A percentile compares a stretch with the other conserved stretches of the same genome.
These are phyloP conservation scores for Limnephilus marmoratus DNA, from an alignment of 2,888 invertebrate genomes.

Conservation along the genomic window DNA sequence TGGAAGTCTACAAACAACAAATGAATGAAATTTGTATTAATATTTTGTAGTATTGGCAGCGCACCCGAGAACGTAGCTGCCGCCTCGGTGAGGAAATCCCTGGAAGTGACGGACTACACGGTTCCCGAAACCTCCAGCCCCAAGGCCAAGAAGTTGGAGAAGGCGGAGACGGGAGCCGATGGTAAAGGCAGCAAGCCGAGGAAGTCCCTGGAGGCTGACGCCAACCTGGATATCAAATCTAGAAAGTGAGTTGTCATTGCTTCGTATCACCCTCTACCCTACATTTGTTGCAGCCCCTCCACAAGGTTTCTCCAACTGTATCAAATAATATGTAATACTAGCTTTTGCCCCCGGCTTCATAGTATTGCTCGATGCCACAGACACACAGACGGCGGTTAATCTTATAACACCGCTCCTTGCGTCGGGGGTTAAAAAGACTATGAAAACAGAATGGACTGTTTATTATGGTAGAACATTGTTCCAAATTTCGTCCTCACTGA, in stretches of 20 bases:
- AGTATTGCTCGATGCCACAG: too few species aligned
- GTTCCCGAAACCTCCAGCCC: slow-evolving; percentile 43
- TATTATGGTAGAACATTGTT: too few species aligned
- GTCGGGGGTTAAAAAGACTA: too few species aligned
- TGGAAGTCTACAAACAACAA: background rate
- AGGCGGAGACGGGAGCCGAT: slow-evolving; percentile 50
- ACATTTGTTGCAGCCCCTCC: background rate
- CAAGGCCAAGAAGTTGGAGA: slow-evolving; percentile 52
- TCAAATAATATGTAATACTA: background rate
- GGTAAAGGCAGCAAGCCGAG: slow-evolving; percentile 43
- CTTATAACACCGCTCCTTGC: too few species aligned
- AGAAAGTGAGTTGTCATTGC: slow-evolving; percentile 50
- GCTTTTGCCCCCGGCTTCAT: too few species aligned
- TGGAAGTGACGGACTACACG: slow-evolving; percentile 68
- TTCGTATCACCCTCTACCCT: too few species aligned
- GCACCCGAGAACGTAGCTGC: slow-evolving; percentile 74
- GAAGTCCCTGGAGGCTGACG: slow-evolving; percentile 53
- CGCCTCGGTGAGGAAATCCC: slow-evolving; percentile 76
- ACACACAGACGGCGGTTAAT: too few species aligned
- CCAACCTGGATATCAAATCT: slow-evolving; percentile 51
- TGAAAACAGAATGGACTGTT: too few species aligned
- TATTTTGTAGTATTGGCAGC: slow-evolving; percentile 69
- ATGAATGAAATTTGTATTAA: background rate
- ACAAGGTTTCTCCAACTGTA: background rate
- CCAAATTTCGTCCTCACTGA: too few species aligned